Conservation (phyloP, 2,113 vertebrate genomes). For the Oryzias woworae region DNA sequence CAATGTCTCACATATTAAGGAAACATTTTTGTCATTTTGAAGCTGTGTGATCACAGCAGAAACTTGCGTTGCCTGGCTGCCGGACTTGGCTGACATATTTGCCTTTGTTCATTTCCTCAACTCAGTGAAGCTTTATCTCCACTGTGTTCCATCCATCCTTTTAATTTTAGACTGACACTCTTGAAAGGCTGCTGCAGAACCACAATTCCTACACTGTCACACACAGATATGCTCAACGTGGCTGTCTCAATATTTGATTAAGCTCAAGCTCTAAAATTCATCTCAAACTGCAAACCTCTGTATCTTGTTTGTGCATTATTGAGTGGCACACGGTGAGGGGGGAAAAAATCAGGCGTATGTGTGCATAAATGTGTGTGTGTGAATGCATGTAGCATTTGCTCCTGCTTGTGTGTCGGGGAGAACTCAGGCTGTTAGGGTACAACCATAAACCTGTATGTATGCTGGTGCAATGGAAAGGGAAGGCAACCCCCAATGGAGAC, state of each 20-base stretch:
- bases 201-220: constrained; percentile 21
- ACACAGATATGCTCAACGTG: background rate
- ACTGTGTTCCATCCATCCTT: constrained; percentile 41
- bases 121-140: constrained; percentile 36
- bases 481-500: constrained; percentile 47
- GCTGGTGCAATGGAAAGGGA: constrained; percentile 37
- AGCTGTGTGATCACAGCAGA: constrained; percentile 38
- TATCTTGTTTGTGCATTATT: constrained; percentile 10
- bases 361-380: background rate
- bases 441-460: constrained; percentile 64
- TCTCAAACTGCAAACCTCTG: constrained; percentile 15
- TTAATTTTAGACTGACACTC: constrained; percentile 62
- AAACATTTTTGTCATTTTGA: constrained; percentile 37
- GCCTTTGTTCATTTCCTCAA: constrained; percentile 50
- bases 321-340: background rate
- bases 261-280: constrained; percentile 5
- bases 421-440: constrained; percentile 32
- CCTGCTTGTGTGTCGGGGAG: constrained; percentile 7
- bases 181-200: constrained; percentile 49
- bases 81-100: constrained; percentile 49
- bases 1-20: constrained; percentile 32
- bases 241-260: constrained; percentile 27
- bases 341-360: too few relatives aligned
- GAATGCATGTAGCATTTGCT: background rate
- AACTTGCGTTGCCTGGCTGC: constrained; percentile 22